These are phyloP conservation scores for Acanthococcus lagerstroemiae DNA, from an alignment of 2,888 invertebrate species.

Conservation along the genomic window DNA sequence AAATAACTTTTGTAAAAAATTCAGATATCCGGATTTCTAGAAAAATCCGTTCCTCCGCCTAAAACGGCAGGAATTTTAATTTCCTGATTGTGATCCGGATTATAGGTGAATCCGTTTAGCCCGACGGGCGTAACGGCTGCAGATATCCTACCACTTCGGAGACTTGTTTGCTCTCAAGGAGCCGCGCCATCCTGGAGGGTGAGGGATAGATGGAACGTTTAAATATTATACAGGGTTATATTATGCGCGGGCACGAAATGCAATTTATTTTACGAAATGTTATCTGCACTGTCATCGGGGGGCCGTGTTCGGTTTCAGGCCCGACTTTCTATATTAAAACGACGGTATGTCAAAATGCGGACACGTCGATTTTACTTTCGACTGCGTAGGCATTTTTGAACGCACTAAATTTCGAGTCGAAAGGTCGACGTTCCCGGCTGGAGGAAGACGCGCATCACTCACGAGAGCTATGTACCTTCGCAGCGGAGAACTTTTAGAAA, in stretches of 20 bases:
- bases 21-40: constrained; percentile 16
- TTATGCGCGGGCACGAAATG: constrained; percentile 36
- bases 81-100: constrained; percentile 30
- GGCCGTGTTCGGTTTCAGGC: constrained; percentile 17
- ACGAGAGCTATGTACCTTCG: no score
- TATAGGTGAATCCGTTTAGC: constrained; percentile 11
- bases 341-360: constrained; percentile 23
- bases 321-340: constrained; percentile 16
- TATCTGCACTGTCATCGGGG: constrained; percentile 32
- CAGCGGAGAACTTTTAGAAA: no score
- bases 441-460: no score
- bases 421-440: no score
- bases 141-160: background rate
- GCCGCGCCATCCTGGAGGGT: constrained; percentile 8
- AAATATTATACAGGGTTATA: constrained; percentile 31
- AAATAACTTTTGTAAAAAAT: constrained; percentile 14
- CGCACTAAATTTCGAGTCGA: no score
- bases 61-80: constrained; percentile 25
- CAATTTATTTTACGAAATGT: constrained; percentile 35
- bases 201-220: constrained; percentile 6
- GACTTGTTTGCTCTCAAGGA: constrained; percentile 15
- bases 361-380: constrained; percentile 21
- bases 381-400: no score
- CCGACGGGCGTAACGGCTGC: background rate
- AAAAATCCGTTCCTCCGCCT: constrained; percentile 10